Conservation (phyloP, 2,888 invertebrate genomes). For the Bombylius major region DNA sequence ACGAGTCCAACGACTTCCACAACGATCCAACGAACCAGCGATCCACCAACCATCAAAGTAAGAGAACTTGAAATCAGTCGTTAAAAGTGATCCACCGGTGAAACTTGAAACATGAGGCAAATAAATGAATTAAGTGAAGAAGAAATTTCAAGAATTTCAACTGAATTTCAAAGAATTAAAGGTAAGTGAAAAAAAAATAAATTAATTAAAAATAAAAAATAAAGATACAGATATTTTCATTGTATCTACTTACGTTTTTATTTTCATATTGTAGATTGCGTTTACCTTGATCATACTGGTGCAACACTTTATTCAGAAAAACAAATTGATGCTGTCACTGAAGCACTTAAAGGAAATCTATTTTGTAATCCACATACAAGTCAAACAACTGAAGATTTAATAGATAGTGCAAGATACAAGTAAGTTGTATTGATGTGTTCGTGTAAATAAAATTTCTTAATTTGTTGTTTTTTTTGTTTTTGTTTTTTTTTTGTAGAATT, state of each 20-base stretch:
- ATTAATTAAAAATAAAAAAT: neutral
- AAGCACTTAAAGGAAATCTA: conserved; percentile 56
- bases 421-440: conserved; percentile 23
- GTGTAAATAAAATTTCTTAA: neutral
- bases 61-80: no score
- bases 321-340: conserved; percentile 51
- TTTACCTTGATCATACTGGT: conserved; percentile 84
- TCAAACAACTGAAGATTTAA: conserved; percentile 63
- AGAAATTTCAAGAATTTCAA: conserved; percentile 20
- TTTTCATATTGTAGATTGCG: conserved; percentile 40
- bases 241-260: no score
- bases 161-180: conserved; percentile 26
- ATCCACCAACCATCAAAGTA: no score
- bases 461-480: neutral
- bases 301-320: conserved; percentile 67
- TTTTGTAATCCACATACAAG: conserved; percentile 90
- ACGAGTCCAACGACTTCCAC: no score
- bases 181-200: conserved; percentile 27
- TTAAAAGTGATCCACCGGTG: no score
- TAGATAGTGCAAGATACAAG: conserved; percentile 73
- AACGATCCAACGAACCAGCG: no score
- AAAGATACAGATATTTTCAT: no score
- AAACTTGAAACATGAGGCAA: neutral
- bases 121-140: conserved; percentile 17
- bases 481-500: conserved; percentile 42